Percentiles rank a stretch among this genome's conserved stretches.
These are phyloP conservation scores for Drosophila setifemur DNA, from an alignment of 1,140 invertebrate genomes.

Conservation along the genomic window DNA sequence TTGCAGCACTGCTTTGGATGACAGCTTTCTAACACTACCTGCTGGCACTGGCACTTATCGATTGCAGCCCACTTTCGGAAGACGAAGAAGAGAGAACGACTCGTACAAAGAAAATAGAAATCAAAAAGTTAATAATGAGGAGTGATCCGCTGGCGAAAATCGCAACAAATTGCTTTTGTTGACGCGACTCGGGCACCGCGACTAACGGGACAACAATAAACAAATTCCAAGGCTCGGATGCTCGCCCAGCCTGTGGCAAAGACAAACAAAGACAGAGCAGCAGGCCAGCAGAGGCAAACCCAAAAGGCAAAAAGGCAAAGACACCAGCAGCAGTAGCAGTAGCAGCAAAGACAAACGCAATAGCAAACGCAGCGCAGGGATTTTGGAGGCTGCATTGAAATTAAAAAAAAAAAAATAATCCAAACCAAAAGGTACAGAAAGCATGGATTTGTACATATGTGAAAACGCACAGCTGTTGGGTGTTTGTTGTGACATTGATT, in stretches of 20 bases:
- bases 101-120: conserved; percentile 67
- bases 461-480: conserved; percentile 45
- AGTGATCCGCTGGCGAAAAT: conserved; percentile 42
- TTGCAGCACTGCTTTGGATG: neutral
- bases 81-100: neutral
- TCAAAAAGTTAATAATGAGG: conserved; percentile 63
- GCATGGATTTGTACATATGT: conserved; percentile 6
- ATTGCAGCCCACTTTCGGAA: neutral
- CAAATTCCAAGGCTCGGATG: conserved; percentile 15
- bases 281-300: conserved; percentile 15
- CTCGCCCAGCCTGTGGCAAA: conserved; percentile 1
- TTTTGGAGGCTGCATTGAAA: conserved; percentile 31
- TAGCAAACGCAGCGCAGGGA: conserved; percentile 25
- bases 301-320: conserved; percentile 3
- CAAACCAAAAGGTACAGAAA: conserved; percentile 32
- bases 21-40: neutral
- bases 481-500: neutral
- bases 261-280: conserved; percentile 46
- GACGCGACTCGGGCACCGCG: conserved; percentile 37
- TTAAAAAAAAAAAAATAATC: conserved; percentile 7
- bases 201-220: conserved; percentile 31
- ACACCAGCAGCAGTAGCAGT: neutral
- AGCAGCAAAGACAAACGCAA: conserved; percentile 16
- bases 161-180: conserved; percentile 21
- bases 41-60: neutral